A percentile compares a stretch with the other conserved stretches of the same genome.
phyloP scores from a whole-genome alignment of 1,140 invertebrate genomes.

The Cotesia glomerata region DNA sequence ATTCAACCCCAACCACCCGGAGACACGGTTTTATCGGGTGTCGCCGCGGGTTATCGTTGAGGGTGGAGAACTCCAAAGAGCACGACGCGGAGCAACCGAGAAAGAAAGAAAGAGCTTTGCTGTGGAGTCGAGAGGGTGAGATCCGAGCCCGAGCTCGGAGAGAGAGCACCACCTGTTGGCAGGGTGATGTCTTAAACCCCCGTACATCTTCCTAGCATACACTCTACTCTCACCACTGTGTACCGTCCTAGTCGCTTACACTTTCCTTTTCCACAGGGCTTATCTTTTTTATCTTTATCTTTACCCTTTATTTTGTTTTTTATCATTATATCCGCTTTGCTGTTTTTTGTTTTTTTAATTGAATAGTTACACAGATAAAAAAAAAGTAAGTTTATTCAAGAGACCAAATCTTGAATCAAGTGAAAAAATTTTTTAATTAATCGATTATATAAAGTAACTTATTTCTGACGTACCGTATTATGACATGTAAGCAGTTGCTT shows the following conservation, averaged over 20 bases:
- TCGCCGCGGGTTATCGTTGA: constrained; percentile 36
- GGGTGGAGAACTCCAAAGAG: not conserved
- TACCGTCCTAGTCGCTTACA: constrained; percentile 13
- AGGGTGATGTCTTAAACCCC: constrained; percentile 36
- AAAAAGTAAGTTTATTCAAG: too few species aligned
- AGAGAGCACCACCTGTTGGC: constrained; percentile 35
- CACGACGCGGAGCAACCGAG: not conserved
- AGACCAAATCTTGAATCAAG: too few species aligned
- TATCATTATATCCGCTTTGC: not conserved
- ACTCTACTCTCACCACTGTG: not conserved
- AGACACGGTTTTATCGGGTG: constrained; percentile 36
- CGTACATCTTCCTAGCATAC: constrained; percentile 25
- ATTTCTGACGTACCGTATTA: too few species aligned
- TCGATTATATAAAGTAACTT: too few species aligned
- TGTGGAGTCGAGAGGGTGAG: constrained; percentile 8
- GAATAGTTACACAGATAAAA: too few species aligned
- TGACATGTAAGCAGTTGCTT: too few species aligned
- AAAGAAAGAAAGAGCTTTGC: not conserved
- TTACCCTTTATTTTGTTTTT: constrained; percentile 13
- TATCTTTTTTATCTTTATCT: constrained; percentile 10
- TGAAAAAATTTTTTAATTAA: too few species aligned
- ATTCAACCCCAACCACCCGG: constrained; percentile 24
- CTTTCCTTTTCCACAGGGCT: constrained; percentile 22
- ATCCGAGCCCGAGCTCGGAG: constrained; percentile 14
- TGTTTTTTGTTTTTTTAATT: too few species aligned